phyloP scores from a whole-genome alignment of 2,113 vertebrate genomes.

The Calidris pugnax region DNA sequence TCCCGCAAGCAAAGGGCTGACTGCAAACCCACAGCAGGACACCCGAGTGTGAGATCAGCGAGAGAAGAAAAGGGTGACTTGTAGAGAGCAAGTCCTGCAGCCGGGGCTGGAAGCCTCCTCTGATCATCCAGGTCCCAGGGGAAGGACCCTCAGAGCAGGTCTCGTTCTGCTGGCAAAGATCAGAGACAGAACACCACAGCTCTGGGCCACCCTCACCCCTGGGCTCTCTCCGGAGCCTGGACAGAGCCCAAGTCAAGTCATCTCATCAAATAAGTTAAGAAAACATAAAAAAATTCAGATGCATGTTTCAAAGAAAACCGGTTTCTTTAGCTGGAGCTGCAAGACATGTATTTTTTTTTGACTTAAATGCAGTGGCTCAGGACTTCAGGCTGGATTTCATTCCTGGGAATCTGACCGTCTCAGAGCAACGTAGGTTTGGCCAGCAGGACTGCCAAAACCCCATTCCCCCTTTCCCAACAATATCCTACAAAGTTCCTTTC shows the following conservation, averaged over 20 bases:
- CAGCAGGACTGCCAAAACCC: neutral
- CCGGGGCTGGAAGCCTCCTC: neutral
- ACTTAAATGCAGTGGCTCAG: neutral
- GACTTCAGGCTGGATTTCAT: neutral
- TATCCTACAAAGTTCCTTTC: neutral
- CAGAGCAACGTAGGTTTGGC: neutral
- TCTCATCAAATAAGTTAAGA: neutral
- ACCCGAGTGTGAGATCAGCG: fast-evolving
- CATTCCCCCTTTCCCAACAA: neutral
- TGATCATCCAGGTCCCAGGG: neutral
- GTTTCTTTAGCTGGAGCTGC: neutral
- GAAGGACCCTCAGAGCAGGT: neutral
- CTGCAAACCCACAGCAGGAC: neutral
- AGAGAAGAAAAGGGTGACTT: neutral
- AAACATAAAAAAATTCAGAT: neutral
- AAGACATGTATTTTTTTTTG: neutral
- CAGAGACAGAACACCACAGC: neutral
- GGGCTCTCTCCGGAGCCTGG: neutral
- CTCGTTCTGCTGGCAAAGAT: neutral
- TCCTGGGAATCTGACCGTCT: neutral
- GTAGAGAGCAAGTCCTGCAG: neutral
- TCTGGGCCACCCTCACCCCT: neutral
- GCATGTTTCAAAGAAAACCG: neutral
- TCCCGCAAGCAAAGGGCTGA: neutral
- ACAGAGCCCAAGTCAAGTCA: neutral